Evolutionary conservation across 2,888 invertebrate species (phyloP), one percentile per base, ranked within the genome.

Genomic region (Rhopalosiphum nymphaeae): DNA sequence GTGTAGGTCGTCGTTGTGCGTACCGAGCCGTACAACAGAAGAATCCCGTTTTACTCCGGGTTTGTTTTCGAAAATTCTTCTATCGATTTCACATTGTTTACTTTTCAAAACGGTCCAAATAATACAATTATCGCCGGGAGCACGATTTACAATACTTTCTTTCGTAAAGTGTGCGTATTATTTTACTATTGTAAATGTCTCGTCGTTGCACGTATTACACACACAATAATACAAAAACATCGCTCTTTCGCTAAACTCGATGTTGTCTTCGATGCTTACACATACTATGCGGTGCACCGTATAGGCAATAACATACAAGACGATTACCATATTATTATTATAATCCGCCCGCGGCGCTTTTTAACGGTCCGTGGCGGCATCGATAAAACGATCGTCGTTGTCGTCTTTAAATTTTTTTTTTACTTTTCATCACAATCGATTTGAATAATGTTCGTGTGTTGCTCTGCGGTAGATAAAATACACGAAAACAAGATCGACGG

Each of bases 391-490:
- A 16, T 13, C 42, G 84, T 84, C 53, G 87, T 67, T 26, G 92
- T 88, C 86, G 84, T 84, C 29, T 88, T 88, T 36, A 21, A 25
- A 3, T 26, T 67, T 67, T 90, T 78, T 91, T 78, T 91, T 53
- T 42, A 21, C 29, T 26, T 92, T 88, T 92, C 88, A 67, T 92
- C 53, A 92, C 92, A 92, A 92, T 93, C 93, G 93, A 89, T 93
- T 93, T 57, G 44, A 93, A 93, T 89, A 93, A 84, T 26, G 67
- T 85, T 46, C 36, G 42, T 44, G 85, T 90, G 44, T 16, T 29
- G 42, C 29, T 91, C 91, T 56, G 42, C n/a, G 56, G 42, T 91
- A 56, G 53, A 91, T 78, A 84, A 84, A 84, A 78, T 78, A 78
- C 53, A 78, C 91, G 16, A 53, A 78, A 91, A 78, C 91, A 53